Conservation (phyloP, 1,140 invertebrate species). For the Leptoteleia sp. region DNA sequence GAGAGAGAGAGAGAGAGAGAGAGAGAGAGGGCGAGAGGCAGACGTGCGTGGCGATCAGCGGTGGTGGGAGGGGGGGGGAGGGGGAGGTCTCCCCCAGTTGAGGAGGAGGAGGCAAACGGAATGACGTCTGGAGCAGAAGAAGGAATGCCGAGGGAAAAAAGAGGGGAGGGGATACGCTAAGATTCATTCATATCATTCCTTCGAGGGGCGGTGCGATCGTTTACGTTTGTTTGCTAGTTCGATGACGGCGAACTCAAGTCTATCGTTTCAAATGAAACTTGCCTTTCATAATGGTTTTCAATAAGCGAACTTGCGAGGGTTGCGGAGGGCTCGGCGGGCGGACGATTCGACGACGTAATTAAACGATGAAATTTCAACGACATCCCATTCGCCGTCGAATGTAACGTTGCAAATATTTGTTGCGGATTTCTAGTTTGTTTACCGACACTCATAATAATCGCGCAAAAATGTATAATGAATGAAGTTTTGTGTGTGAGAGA, state of each 20-base stretch:
- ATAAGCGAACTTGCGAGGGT: constrained; percentile 11
- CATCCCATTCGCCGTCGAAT: too few species aligned
- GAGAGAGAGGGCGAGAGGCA: too few species aligned
- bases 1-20: too few species aligned
- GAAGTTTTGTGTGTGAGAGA: too few species aligned
- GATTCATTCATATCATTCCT: constrained; percentile 61
- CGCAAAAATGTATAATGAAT: too few species aligned
- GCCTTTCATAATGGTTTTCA: constrained; percentile 13
- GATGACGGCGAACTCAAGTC: constrained; percentile 51
- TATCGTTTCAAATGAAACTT: constrained; percentile 23
- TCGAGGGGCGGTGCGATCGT: constrained; percentile 49
- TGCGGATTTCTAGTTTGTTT: too few species aligned
- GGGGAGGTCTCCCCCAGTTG: too few species aligned
- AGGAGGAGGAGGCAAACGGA: constrained; percentile 8
- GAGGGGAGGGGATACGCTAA: constrained; percentile 40
- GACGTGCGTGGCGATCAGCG: too few species aligned
- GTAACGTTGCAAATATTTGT: too few species aligned
- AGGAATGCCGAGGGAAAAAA: constrained; percentile 15
- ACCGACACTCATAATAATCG: too few species aligned
- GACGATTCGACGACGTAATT: background rate
- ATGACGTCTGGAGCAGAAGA: constrained; percentile 35
- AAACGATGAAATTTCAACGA: background rate
- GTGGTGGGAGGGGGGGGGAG: too few species aligned
- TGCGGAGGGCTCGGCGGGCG: too few species aligned
- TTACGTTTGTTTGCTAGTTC: constrained; percentile 60